A percentile compares a stretch with the other conserved stretches of the same genome.
Evolutionary conservation across 2,888 invertebrate species (phyloP).

Genomic region (Stenotaenia linearis): DNA sequence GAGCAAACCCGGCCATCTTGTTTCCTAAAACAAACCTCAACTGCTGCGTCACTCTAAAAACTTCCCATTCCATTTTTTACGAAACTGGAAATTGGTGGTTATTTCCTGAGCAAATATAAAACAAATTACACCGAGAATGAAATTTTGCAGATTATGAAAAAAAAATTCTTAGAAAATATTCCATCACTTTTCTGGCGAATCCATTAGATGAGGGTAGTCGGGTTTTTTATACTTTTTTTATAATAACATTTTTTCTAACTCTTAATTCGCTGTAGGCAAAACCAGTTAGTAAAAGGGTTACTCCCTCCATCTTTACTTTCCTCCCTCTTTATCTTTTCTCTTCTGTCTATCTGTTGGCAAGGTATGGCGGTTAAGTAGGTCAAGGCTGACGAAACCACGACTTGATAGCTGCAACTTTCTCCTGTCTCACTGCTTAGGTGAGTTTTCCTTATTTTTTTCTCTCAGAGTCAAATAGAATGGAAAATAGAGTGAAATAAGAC

Average conservation of each 20-base stretch:
- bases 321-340: neutral
- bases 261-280: neutral
- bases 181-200: neutral
- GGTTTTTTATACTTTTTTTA: neutral
- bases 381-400: slow-evolving; percentile 22
- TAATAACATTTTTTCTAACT: neutral
- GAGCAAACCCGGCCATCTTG: neutral
- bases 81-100: neutral
- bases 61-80: neutral
- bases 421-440: slow-evolving; percentile 6
- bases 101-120: neutral
- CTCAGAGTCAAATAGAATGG: too few relatives aligned
- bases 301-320: neutral
- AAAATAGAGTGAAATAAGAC: neutral
- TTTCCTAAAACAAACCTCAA: neutral
- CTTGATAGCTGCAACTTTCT: slow-evolving; percentile 17
- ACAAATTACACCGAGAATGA: neutral
- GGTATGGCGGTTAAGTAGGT: slow-evolving; percentile 21
- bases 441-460: neutral
- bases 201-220: neutral
- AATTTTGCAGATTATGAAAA: neutral
- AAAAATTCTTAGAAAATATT: neutral
- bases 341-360: neutral
- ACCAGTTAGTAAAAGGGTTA: slow-evolving; percentile 1
- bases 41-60: neutral